Evolutionary conservation across 92 coral and sea anemone species (phyloP).

Genomic region (Meandrina meandrites): DNA sequence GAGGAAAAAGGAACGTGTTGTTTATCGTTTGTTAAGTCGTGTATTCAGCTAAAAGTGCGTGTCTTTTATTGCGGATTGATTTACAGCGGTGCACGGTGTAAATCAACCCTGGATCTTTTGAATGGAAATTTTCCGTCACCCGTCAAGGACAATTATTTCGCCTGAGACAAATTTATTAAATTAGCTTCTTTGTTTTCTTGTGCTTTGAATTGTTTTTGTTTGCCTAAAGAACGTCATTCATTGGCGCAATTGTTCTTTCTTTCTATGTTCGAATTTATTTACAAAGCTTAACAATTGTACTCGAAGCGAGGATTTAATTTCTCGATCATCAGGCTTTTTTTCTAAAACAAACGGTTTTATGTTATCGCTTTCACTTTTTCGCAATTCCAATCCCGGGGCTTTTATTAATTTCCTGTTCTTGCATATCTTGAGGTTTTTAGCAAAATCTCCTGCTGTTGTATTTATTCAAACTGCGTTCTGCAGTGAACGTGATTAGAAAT

Average conservation of each 20-base stretch:
- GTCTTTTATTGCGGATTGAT: not conserved
- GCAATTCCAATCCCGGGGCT: not conserved
- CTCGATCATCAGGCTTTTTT: not conserved
- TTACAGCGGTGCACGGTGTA: not conserved
- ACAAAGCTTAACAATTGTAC: conserved; percentile 46
- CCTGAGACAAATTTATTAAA: conserved; percentile 57
- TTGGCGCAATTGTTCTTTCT: conserved; percentile 34
- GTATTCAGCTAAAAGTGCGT: not conserved
- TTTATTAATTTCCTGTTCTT: conserved; percentile 25
- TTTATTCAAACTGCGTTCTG: conserved; percentile 27
- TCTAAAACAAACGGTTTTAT: not conserved
- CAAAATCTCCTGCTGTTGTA: conserved; percentile 39
- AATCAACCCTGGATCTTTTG: not conserved
- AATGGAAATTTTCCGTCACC: not conserved
- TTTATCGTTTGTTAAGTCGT: not conserved
- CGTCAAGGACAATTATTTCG: conserved; percentile 38
- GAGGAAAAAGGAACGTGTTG: not conserved
- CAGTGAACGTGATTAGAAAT: conserved; percentile 29
- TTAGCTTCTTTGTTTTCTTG: conserved; percentile 50
- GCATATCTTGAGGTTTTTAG: conserved; percentile 26
- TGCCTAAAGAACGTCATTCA: conserved; percentile 44
- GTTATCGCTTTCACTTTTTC: not conserved
- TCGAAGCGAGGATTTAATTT: conserved; percentile 3
- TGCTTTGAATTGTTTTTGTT: conserved; percentile 66
- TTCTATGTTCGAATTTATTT: conserved; percentile 22